Conservation (phyloP, 2,888 invertebrate genomes). For the Acleris sparsana region DNA sequence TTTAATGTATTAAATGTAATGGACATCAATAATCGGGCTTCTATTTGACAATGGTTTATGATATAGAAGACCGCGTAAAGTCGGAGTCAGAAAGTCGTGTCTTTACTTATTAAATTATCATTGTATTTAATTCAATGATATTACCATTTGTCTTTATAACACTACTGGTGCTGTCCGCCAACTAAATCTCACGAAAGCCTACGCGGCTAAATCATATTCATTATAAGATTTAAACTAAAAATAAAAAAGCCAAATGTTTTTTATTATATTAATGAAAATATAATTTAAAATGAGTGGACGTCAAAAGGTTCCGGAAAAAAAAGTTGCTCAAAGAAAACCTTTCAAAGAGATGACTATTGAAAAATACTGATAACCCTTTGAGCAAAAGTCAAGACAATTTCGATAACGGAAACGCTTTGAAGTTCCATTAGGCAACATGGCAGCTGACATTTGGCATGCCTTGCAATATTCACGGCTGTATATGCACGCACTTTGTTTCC, state of each 20-base stretch:
- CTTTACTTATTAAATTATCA: too few relatives aligned
- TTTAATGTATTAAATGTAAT: slow-evolving; percentile 15
- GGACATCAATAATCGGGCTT: slow-evolving; percentile 13
- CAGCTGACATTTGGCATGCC: slow-evolving; percentile 28
- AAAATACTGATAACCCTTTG: slow-evolving; percentile 5
- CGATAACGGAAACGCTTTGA: slow-evolving; percentile 25
- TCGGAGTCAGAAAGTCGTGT: too few relatives aligned
- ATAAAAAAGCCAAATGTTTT: too few relatives aligned
- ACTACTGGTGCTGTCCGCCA: too few relatives aligned
- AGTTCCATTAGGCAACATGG: slow-evolving; percentile 30
- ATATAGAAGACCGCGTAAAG: too few relatives aligned
- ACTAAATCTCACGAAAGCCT: too few relatives aligned
- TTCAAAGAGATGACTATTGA: not conserved
- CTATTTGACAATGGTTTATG: too few relatives aligned
- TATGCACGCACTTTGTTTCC: slow-evolving; percentile 23
- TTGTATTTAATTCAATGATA: too few relatives aligned
- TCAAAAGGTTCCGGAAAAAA: not conserved
- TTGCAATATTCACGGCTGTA: slow-evolving; percentile 30
- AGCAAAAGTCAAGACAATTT: slow-evolving; percentile 13
- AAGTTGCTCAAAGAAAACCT: not conserved
- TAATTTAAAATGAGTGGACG: not conserved
- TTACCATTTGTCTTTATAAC: too few relatives aligned
- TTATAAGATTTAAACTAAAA: too few relatives aligned
- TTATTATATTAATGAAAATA: too few relatives aligned
- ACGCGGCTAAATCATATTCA: too few relatives aligned